Base-by-base conservation (phyloP, 1,140 invertebrate genomes). In the Chelonus insularis region DNA sequence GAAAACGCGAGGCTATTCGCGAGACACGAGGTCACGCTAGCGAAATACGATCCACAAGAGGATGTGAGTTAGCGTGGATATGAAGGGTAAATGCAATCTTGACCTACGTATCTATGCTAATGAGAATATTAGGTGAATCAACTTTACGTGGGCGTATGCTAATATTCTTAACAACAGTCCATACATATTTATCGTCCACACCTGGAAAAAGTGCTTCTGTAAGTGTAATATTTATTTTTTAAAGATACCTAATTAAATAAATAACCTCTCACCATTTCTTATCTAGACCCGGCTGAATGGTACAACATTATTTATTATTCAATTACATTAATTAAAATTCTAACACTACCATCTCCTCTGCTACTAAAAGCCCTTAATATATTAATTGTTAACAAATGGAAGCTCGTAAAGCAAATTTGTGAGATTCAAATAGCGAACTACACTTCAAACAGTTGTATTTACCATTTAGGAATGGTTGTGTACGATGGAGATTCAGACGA, bases 71-170 rank as follows among this genome's bases (percentile, higher is more conserved):
- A 47, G 63, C 63, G 63, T 65, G 63, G 56, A 65, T 61, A 39
- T 61, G 47, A 61, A 64, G 63, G 60, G 58, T 64, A 61, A 64
- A 64, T 54, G 55, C 55, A 65, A 65, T 65, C 63, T 65, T 65
- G 59, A 65, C 60, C 56, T 62, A 65, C 48, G 63, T 65, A 65
- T 65, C 63, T 65, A 65, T 65, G 63, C 43, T 65, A 65, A 65
- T 65, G 63, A 65, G 63, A 62, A 62, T 60, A 52, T 59, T 62
- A 62, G 56, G 63, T 57, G 63, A 62, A 57, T 62, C 60, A 62
- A 61, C 57, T 62, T 54, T 65, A 65, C 50, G 50, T 62, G 63
- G 47, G 32, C 56, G 59, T 62, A 65, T 65, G 60, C 55, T 65
- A 65, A 65, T 65, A 36, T 37, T 36, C 7, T 51, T 18, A 52